These are phyloP conservation scores for Caenorhabditis virilis DNA, from an alignment of 2,888 invertebrate genomes.

Conservation along the genomic window DNA sequence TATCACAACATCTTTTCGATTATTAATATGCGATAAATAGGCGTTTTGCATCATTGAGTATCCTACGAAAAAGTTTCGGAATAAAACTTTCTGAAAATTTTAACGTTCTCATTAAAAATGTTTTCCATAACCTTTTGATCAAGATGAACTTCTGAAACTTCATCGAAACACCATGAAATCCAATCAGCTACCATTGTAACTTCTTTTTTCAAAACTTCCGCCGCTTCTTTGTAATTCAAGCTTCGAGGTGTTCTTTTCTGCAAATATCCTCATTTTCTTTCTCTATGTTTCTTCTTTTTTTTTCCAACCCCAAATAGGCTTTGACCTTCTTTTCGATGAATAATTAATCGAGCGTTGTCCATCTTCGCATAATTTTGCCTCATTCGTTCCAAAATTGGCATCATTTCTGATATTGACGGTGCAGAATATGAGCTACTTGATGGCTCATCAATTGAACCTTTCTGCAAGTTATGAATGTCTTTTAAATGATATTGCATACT, in stretches of 20 bases:
- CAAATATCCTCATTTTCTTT: no score
- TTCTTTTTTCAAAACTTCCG: conserved; percentile 15
- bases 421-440: no score
- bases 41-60: conserved; percentile 25
- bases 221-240: conserved; percentile 20
- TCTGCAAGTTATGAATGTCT: no score
- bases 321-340: conserved; percentile 31
- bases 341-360: conserved; percentile 24
- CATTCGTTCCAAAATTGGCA: conserved; percentile 28
- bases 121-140: conserved; percentile 32
- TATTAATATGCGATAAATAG: conserved; percentile 21
- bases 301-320: conserved; percentile 18
- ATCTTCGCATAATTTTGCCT: conserved; percentile 26
- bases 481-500: no score
- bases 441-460: no score
- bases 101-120: no score
- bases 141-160: conserved; percentile 11
- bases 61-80: conserved; percentile 30
- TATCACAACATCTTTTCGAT: conserved; percentile 15
- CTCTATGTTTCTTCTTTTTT: no score
- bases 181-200: conserved; percentile 31
- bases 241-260: conserved; percentile 12
- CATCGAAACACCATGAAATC: conserved; percentile 34
- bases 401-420: no score
- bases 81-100: conserved; percentile 28